Base-by-base conservation (phyloP, 2,797 vertebrate species). In the Sebastes wilsoni region DNA sequence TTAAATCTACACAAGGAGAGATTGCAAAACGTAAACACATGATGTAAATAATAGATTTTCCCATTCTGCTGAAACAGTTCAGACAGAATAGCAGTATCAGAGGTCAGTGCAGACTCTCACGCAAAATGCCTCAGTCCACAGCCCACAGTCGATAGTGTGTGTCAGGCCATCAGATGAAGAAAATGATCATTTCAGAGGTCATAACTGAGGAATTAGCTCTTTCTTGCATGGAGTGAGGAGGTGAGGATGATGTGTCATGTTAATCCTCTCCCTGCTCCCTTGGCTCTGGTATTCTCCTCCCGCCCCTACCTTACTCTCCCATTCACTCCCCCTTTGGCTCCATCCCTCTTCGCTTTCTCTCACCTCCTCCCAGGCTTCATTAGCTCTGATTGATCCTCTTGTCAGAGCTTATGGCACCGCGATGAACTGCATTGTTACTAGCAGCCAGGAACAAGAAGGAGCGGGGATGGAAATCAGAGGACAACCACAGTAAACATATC, bases 331-430 rank as follows among this genome's bases (percentile, higher is more conserved):
- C 18, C 56, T 75, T 67, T 59, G 49, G 62, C 72, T 70, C 72
- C 46, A 32, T 81, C 66, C 73, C 65, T 77, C 75, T 54, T 79
- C 11, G 7, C 66, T 71, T 83, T 71, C 59, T 78, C 83, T 82
- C 85, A 82, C 80, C 81, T 85, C 79, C 82, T 91, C 79, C 79
- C n/a, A 76, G 87, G 84, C 80, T 90, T 92, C 91, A 91, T 94
- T 94, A 90, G 88, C 74, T 83, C 77, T 92, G 93, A 95, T 86
- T 94, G 91, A 93, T 93, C 87, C 80, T 87, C 84, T 81, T 88
- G 87, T 91, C 90, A 85, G 54, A 72, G 80, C 77, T 76, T 75
- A 84, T 80, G 80, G 84, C 85, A 82, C 73, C 8, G 61, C 61
- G 55, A 87, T 90, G 88, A 90, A 87, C 84, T 88, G 62, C 67